These are phyloP conservation scores for Deroplatys truncata DNA, from an alignment of 2,888 invertebrate genomes.

Conservation along the genomic window DNA sequence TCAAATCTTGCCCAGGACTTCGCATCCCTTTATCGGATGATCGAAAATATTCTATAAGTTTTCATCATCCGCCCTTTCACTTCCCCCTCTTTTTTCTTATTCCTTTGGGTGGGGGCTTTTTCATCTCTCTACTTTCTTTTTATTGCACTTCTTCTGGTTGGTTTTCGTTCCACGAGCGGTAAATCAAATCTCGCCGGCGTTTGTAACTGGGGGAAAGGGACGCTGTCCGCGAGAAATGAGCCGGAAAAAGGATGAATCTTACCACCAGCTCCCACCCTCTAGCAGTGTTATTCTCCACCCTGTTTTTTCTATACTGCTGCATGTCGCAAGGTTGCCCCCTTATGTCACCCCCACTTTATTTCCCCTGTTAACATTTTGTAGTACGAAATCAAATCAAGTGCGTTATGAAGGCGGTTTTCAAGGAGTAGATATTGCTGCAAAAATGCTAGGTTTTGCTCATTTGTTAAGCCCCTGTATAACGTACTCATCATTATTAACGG, in stretches of 20 bases:
- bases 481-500: no score
- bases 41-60: slow-evolving; percentile 14
- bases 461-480: no score
- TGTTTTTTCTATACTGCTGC: not conserved
- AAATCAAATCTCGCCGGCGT: slow-evolving; percentile 5
- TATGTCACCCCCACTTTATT: not conserved
- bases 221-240: slow-evolving; percentile 25
- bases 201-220: not conserved
- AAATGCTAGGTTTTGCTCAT: not conserved
- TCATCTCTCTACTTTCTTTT: not conserved
- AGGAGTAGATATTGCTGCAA: not conserved
- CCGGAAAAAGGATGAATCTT: slow-evolving; percentile 25
- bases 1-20: not conserved
- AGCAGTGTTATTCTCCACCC: not conserved
- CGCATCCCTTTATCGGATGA: not conserved
- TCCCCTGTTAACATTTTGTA: not conserved
- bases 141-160: not conserved
- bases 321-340: not conserved
- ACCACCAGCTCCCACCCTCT: not conserved
- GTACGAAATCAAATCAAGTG: not conserved
- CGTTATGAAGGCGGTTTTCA: not conserved
- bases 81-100: not conserved
- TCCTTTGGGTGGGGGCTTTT: not conserved
- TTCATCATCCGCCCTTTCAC: not conserved
- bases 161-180: not conserved